Evolutionary conservation across 2,888 invertebrate genomes (phyloP), one percentile per base, ranked within the genome.

Genomic region (Mayetiola destructor): DNA sequence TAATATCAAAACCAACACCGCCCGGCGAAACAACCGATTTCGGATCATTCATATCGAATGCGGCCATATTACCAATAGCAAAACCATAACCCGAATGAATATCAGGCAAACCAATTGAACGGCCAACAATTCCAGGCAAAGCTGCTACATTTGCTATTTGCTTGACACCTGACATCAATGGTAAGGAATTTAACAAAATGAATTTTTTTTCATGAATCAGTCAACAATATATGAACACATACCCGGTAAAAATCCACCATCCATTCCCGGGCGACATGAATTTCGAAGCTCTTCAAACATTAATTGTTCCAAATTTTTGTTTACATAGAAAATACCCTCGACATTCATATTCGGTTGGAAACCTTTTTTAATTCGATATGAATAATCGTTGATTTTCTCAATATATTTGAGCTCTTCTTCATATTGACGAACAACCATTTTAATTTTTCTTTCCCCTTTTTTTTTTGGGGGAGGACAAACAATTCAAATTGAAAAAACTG

Each of bases 301-400:
- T 2, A 99, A 76, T 64, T 84, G 85, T 71, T 99, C 97, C 63
- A 99, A 76, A 6, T 82, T 81, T 60, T 79, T 79, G 68, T 99
- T 99, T 0, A 96, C 96, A 72, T 95, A 99, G 73, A 99, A 99
- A 29, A 90, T 76, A 18, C 99, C 99, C 74, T 99, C 99, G 12
- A 96, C 95, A 66, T 93, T 95, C 99, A 99, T 99, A 66, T 97
- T 96, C 1, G 96, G 95, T 67, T 99, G 97, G 72, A 99, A 99
- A 3, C 96, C 97, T 70, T 91, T 97, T 68, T 96, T 96, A 61
- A 99, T 99, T 67, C 79, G 81, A 93, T 96, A 99, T 64, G 82
- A 82, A 67, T 84, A 77, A 14, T 86, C 80, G 64, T 80, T 84
- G 3, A 95, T 78, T 72, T 88, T 92, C 69, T 99, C 95, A 63